These are phyloP conservation scores for Xerus rutilus DNA, from an alignment of 2,797 vertebrate species.

Conservation along the genomic window DNA sequence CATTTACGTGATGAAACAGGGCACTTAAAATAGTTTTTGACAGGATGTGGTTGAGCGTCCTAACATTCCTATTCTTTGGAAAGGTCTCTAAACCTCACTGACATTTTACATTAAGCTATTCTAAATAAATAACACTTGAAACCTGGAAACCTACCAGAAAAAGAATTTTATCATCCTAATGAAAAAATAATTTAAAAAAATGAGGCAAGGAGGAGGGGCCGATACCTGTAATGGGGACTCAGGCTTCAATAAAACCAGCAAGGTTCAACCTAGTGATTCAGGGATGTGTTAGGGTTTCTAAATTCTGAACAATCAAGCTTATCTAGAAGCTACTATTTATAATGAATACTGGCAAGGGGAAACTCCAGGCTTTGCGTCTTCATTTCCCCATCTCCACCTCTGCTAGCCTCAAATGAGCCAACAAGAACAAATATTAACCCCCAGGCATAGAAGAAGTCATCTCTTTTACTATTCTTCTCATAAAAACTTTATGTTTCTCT, in stretches of 20 bases:
- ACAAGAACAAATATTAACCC: slow-evolving; percentile 87
- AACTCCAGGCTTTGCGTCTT: slow-evolving; percentile 75
- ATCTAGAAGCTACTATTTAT: slow-evolving; percentile 44
- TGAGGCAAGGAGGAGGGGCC: not conserved
- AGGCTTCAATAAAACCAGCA: slow-evolving; percentile 58
- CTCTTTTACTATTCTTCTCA: slow-evolving; percentile 88
- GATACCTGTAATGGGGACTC: not conserved
- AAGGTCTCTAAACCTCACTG: slow-evolving; percentile 85
- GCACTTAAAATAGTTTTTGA: slow-evolving; percentile 87
- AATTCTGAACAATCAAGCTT: not conserved
- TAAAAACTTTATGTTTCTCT: slow-evolving; percentile 91
- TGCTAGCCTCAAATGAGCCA: slow-evolving; percentile 82
- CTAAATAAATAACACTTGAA: slow-evolving; percentile 87
- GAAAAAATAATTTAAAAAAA: slow-evolving; percentile 55
- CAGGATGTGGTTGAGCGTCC: slow-evolving; percentile 84
- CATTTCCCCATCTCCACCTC: slow-evolving; percentile 72
- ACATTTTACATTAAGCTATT: slow-evolving; percentile 86
- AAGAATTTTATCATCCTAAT: slow-evolving; percentile 75
- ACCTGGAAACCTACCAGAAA: slow-evolving; percentile 80
- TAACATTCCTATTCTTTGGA: slow-evolving; percentile 84
- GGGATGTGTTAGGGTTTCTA: not conserved
- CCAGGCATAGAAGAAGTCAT: slow-evolving; percentile 82
- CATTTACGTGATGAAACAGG: slow-evolving; percentile 85
- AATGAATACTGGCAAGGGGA: slow-evolving; percentile 70
- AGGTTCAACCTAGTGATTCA: not conserved